Conservation (phyloP, 2,888 invertebrate species). For the Pammene fasciana region DNA sequence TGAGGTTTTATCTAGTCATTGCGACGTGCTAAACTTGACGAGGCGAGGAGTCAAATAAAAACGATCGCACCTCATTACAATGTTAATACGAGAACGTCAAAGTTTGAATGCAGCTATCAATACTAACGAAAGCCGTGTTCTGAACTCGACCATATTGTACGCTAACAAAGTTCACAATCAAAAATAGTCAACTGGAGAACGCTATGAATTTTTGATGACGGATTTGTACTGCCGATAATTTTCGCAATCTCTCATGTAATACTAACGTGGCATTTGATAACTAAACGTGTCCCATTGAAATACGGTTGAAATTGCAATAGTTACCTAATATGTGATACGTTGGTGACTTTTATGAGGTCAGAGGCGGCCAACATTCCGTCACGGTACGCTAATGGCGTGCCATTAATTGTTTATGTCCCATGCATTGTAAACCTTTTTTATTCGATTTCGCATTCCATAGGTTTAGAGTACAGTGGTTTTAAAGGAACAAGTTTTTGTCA, state of each 20-base stretch:
- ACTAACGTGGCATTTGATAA: not conserved
- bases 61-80: constrained; percentile 9
- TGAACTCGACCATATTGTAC: not conserved
- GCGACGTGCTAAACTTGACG: not conserved
- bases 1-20: not conserved
- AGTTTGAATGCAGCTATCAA: constrained; percentile 7
- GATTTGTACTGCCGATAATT: constrained; percentile 6
- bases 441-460: constrained; percentile 2
- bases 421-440: constrained; percentile 8
- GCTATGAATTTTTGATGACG: constrained; percentile 1
- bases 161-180: not conserved
- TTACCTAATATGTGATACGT: not conserved
- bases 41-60: constrained; percentile 4
- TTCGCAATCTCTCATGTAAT: constrained; percentile 11
- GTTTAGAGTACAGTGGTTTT: constrained; percentile 11
- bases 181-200: not conserved
- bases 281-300: not conserved
- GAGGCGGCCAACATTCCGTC: constrained; percentile 25
- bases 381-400: constrained; percentile 18
- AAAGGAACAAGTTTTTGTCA: not conserved
- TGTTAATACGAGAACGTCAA: constrained; percentile 5
- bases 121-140: not conserved
- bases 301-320: not conserved
- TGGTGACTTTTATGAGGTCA: constrained; percentile 12
- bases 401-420: constrained; percentile 30